These are phyloP conservation scores for Siniperca knerii DNA, from an alignment of 2,113 vertebrate species.

Conservation along the genomic window DNA sequence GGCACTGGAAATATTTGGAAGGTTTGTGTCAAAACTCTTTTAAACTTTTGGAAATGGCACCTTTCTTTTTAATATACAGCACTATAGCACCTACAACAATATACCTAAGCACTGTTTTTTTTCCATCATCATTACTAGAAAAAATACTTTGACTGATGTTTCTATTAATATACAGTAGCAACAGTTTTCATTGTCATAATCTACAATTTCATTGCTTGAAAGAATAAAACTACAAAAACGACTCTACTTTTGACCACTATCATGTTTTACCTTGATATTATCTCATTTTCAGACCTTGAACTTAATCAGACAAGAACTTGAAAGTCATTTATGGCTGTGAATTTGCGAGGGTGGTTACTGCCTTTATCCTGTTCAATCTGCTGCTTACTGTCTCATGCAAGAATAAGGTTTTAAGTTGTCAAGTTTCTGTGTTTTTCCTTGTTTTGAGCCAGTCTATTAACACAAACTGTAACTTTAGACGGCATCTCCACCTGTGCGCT, in stretches of 20 bases:
- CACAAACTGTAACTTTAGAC: not conserved
- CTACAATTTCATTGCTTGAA: not conserved
- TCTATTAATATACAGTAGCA: not conserved
- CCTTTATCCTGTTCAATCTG: not conserved
- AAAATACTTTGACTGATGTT: not conserved
- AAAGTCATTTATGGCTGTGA: not conserved
- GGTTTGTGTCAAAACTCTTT: not conserved
- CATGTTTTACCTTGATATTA: not conserved
- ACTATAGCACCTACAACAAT: not conserved
- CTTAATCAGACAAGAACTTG: not conserved
- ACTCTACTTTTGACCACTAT: not conserved
- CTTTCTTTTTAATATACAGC: not conserved
- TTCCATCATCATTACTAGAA: not conserved
- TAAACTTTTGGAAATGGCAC: not conserved
- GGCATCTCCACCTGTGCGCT: constrained; percentile 36
- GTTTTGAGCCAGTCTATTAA: not conserved
- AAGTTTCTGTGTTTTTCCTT: not conserved
- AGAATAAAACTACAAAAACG: not conserved
- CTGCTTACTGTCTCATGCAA: not conserved
- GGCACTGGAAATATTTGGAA: too few species aligned
- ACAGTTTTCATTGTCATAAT: not conserved
- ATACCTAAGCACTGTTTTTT: not conserved
- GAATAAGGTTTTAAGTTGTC: not conserved
- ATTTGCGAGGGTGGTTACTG: not conserved
- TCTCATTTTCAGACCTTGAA: not conserved